Conservation (phyloP, 2,113 vertebrate species). For the Noctilio leporinus region DNA sequence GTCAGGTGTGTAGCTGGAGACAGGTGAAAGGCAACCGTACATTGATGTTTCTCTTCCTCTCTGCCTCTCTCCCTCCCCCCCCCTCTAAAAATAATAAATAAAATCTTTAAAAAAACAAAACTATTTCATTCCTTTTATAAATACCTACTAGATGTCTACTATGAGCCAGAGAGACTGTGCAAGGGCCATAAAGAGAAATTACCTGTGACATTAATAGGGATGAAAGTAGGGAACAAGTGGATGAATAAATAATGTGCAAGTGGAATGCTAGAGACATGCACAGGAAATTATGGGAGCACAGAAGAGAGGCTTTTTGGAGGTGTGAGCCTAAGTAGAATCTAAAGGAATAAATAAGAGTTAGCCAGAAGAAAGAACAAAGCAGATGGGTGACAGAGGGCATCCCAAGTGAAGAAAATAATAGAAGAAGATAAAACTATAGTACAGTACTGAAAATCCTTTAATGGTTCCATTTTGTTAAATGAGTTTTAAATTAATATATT, state of each 20-base stretch:
- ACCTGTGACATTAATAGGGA: background rate
- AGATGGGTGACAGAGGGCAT: background rate
- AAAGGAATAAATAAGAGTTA: background rate
- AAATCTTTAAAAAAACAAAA: too few relatives aligned
- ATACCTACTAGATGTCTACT: background rate
- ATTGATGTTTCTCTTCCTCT: too few relatives aligned
- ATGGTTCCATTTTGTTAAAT: background rate
- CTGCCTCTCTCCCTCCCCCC: too few relatives aligned
- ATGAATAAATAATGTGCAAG: background rate
- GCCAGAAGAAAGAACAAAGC: background rate
- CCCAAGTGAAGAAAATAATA: background rate
- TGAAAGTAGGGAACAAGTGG: background rate
- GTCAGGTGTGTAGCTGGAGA: too few relatives aligned
- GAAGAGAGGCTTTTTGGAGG: background rate
- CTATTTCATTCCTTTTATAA: background rate
- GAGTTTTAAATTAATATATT: background rate
- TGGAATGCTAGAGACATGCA: background rate
- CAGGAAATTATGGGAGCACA: background rate
- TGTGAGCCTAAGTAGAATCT: background rate
- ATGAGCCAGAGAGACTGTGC: background rate
- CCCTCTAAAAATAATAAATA: too few relatives aligned
- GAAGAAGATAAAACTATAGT: background rate
- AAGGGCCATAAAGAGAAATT: background rate
- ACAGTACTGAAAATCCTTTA: background rate
- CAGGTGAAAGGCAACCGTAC: too few relatives aligned